A percentile compares a stretch with the other conserved stretches of the same genome.
phyloP scores from a whole-genome alignment of 2,113 vertebrate genomes.

The Thryonomys swinderianus region DNA sequence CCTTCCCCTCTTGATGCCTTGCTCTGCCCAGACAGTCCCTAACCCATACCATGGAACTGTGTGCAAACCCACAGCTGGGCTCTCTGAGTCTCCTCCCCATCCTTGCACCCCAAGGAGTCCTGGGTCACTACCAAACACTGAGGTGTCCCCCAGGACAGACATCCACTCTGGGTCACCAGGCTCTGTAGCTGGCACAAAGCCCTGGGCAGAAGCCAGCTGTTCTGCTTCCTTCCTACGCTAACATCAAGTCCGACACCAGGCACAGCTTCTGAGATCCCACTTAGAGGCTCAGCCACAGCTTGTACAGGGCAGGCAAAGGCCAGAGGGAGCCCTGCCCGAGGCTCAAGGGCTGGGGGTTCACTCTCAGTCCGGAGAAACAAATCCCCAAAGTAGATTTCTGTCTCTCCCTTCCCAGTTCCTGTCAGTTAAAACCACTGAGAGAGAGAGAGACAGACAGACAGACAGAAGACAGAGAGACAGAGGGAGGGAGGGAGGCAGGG shows the following conservation, averaged over 20 bases:
- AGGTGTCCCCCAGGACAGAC: neutral
- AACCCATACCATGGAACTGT: accelerated
- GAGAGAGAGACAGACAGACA: no score
- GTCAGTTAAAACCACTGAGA: neutral
- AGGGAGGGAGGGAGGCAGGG: no score
- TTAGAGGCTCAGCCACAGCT: accelerated
- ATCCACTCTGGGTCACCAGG: neutral
- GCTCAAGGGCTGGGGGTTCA: accelerated
- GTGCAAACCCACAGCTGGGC: accelerated
- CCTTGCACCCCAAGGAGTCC: no score
- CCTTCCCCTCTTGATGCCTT: accelerated
- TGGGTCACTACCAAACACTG: neutral
- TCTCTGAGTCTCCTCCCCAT: no score
- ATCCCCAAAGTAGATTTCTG: neutral
- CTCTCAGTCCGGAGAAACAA: neutral
- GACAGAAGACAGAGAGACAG: no score
- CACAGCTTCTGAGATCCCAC: neutral
- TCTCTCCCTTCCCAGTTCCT: neutral
- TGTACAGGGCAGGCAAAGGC: neutral
- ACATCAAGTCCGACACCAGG: accelerated
- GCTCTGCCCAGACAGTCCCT: neutral
- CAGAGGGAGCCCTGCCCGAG: no score
- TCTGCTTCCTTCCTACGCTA: accelerated
- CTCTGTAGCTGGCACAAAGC: no score
- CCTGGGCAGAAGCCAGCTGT: neutral